Conservation (phyloP, 2,113 vertebrate genomes). For the Ammodramus savannarum region DNA sequence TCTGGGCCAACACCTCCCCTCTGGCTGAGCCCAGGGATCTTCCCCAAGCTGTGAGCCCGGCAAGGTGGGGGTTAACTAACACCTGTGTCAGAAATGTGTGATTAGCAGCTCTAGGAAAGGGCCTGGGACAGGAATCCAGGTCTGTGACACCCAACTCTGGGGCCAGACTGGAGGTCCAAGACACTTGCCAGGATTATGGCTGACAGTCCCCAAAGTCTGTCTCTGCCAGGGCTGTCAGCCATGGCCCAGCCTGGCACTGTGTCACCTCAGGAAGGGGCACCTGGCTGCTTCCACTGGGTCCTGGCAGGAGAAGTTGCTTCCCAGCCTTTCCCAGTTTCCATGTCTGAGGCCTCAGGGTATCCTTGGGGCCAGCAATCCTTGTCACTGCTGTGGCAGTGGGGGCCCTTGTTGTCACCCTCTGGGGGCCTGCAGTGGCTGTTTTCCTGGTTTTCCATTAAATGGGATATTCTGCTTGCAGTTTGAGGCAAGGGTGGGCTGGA, state of each 20-base stretch:
- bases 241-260: fast-evolving
- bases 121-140: background rate
- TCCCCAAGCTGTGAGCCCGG: background rate
- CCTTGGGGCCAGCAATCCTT: background rate
- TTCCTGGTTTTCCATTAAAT: background rate
- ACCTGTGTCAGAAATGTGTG: background rate
- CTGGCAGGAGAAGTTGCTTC: background rate
- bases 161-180: no score
- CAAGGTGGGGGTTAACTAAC: background rate
- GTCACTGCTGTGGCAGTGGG: background rate
- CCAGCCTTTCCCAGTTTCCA: fast-evolving
- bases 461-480: fast-evolving
- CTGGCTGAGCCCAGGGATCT: background rate
- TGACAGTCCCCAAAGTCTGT: background rate
- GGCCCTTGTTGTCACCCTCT: fast-evolving
- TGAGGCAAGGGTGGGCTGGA: background rate
- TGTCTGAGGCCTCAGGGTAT: background rate
- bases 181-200: background rate
- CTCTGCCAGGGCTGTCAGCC: background rate
- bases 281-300: fast-evolving
- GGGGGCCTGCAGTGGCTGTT: background rate
- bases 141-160: background rate
- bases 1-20: background rate
- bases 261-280: fast-evolving
- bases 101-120: background rate